Evolutionary conservation across 2,888 invertebrate species (phyloP).

Genomic region (Helicoverpa assulta): DNA sequence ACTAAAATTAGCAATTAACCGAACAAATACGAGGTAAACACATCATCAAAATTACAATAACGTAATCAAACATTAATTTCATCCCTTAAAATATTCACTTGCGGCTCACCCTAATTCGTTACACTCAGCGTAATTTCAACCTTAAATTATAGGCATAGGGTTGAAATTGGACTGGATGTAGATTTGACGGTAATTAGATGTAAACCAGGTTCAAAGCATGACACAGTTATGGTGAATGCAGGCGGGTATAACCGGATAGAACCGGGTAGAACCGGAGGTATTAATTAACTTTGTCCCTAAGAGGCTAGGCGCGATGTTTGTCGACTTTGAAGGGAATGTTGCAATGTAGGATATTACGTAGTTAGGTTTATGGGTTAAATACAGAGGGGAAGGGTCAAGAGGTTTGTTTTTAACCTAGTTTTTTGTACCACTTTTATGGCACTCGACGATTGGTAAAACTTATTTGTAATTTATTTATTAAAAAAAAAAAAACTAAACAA

Average conservation of each 20-base stretch:
- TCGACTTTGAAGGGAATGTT: constrained; percentile 1
- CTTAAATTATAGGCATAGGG: constrained; percentile 28
- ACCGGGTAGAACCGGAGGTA: constrained; percentile 33
- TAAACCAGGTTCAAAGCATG: constrained; percentile 50
- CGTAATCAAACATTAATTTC: constrained; percentile 57
- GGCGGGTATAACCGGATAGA: constrained; percentile 31
- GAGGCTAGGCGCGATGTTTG: constrained; percentile 32
- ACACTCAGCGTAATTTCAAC: constrained; percentile 32
- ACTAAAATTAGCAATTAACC: constrained; percentile 34
- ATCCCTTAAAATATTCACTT: constrained; percentile 52
- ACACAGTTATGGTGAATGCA: constrained; percentile 56
- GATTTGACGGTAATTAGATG: constrained; percentile 50
- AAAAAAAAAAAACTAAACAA: too few relatives aligned
- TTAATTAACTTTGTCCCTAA: constrained; percentile 56
- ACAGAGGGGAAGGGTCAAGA: not conserved
- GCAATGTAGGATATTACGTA: not conserved
- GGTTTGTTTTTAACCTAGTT: not conserved
- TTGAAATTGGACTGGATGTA: constrained; percentile 30
- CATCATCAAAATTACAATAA: constrained; percentile 54
- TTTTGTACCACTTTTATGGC: not conserved
- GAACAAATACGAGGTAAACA: constrained; percentile 37
- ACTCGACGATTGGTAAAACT: too few relatives aligned
- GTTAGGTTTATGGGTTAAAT: not conserved
- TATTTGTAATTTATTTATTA: too few relatives aligned
- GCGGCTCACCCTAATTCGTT: constrained; percentile 19